Evolutionary conservation across 2,888 invertebrate species (phyloP), one percentile per base, ranked within the genome.

Genomic region (Polietes domitor): DNA sequence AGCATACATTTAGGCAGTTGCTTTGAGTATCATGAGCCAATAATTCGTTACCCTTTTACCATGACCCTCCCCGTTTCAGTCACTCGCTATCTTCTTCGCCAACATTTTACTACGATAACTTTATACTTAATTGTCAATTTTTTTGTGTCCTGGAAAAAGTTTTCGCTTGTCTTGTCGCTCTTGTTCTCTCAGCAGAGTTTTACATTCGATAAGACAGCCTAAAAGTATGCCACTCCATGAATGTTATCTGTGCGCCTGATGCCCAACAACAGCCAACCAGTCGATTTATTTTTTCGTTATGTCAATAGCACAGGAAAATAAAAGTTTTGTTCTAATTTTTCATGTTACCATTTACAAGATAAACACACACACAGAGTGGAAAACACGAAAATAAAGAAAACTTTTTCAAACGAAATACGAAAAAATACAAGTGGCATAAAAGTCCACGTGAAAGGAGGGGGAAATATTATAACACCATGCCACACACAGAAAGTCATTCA

Each of bases 401-500:
- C 10, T 37, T 37, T 37, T 37, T 37, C 37, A 12, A 24, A 71
- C 19, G 12, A 9, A 58, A 37, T n/a, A 47, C 17, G 10, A 74
- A 70, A 37, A 37, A 37, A 12, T 32, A 5, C 5, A 32, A 32
- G 32, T 7, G 32, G 7, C 32, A 7, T 37, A 9, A 37, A 58
- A 17, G 19, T 41, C 17, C 17, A 17, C 32, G n/a, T n/a, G n/a
- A n/a, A 24, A 70, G 6, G 15, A 7, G 32, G 43, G 0, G 24
- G 55, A 74, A 72, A 58, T 19, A 65, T 72, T 71, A 43, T 28
- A 77, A 73, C 75, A 75, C 71, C 21, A 7, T 26, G 68, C 55
- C 37, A 26, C 21, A 73, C n/a, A n/a, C n/a, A 79, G 68, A 76
- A 58, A 68, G 58, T 37, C 76, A 79, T 83, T 73, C 76, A 76